Evolutionary conservation across 1,140 invertebrate species (phyloP).

Genomic region (Scylla paramamosain): DNA sequence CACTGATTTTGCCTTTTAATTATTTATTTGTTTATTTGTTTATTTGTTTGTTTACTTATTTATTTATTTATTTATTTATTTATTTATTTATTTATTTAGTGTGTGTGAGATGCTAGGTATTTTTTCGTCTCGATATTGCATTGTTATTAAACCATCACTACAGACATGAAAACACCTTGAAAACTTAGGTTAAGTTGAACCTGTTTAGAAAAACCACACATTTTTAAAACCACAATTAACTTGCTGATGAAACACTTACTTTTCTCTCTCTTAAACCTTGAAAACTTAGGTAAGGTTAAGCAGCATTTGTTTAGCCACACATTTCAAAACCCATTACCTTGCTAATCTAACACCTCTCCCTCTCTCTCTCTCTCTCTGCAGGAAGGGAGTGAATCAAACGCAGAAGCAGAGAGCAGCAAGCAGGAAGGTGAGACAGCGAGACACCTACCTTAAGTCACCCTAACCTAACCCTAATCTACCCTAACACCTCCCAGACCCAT

Average conservation of each 20-base stretch:
- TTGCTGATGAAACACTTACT: too few relatives aligned
- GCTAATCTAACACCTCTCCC: background rate
- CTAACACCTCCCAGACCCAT: background rate
- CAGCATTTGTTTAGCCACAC: background rate
- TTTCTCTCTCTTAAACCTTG: too few relatives aligned
- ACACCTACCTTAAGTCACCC: background rate
- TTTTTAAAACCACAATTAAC: too few relatives aligned
- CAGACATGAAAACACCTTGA: too few relatives aligned
- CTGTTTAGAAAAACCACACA: too few relatives aligned
- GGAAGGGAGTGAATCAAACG: constrained; percentile 22
- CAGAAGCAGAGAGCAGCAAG: background rate
- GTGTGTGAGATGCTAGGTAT: too few relatives aligned
- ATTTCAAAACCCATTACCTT: background rate
- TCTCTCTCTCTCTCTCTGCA: background rate
- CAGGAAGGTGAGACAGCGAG: constrained; percentile 2
- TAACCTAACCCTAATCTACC: background rate
- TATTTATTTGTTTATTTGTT: constrained; percentile 28
- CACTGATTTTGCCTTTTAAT: background rate
- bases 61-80: background rate
- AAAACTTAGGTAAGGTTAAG: background rate
- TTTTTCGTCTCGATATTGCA: too few relatives aligned
- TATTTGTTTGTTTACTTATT: background rate
- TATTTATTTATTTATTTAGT: background rate
- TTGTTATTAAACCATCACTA: too few relatives aligned
- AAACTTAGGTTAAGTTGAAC: too few relatives aligned